Base-by-base conservation (phyloP, 1,140 invertebrate species). In the Frieseomelitta varia region DNA sequence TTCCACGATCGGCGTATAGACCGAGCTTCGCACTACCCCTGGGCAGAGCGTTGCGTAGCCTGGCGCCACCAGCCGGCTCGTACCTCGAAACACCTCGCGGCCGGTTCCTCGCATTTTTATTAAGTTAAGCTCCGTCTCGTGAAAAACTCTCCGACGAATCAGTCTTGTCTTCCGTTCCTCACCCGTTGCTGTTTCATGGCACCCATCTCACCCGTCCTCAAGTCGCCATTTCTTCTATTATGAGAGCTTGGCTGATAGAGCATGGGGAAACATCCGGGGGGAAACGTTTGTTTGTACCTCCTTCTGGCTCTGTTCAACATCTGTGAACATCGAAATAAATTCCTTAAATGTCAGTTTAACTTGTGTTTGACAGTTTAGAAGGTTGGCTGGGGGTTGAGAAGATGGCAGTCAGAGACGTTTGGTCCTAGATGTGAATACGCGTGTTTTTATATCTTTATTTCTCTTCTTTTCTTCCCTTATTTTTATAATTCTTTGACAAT, bases 41-140 rank as follows among this genome's bases (percentile, higher is more conserved):
- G 88, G 88, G 75, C 85, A 68, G 58, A 71, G 56, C 63, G 51
- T 72, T 68, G 81, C 79, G 87, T 88, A 80, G 56, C 71, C 88
- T 90, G 88, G 89, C 89, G 89, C 89, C 89, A 90, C 89, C 89
- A 88, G 74, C 51, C 89, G 88, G 84, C 34, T 17, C 24, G 8
- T 53, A 53, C 47, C 21, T 53, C 53, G 53, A 90, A 90, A 90
- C 89, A 85, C 71, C 71, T 90, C 67, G 86, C 77, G 68, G 79
- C 74, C 65, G 72, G 81, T 73, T 78, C 58, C 51, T 84, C 58
- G 65, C 82, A 56, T 65, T 88, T 88, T 88, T 88, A 89, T 88
- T 79, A 63, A 73, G 27, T 74, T 81, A 63, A 73, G 27, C 74
- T 73, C 55, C 61, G 78, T 85, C 72, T 71, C 74, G 78, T 63